A percentile compares a stretch with the other conserved stretches of the same genome.
These are phyloP conservation scores for Pentamera pediparva DNA, from an alignment of 53 echinoderm and acorn worm genomes.

Conservation along the genomic window DNA sequence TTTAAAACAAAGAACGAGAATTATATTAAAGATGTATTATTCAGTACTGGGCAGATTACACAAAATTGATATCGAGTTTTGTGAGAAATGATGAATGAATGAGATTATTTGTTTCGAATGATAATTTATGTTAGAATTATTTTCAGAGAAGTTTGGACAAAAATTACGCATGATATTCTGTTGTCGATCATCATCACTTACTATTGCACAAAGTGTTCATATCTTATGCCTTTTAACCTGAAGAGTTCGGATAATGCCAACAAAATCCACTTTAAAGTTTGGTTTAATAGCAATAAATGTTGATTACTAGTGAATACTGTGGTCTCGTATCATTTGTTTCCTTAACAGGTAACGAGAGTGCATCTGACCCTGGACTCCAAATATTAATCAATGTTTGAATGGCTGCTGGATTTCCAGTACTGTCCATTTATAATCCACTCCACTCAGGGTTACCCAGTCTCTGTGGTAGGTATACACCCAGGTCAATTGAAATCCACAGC, in stretches of 20 bases:
- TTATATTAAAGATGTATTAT: constrained; percentile 38
- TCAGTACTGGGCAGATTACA: constrained; percentile 37
- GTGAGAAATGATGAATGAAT: constrained; percentile 24
- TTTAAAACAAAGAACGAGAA: constrained; percentile 11
- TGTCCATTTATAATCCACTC: too few species aligned
- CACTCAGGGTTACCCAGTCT: too few species aligned
- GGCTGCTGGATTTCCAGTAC: too few species aligned
- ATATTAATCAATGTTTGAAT: too few species aligned
- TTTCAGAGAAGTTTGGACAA: constrained; percentile 34
- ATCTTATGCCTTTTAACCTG: constrained; percentile 40
- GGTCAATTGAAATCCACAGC: too few species aligned
- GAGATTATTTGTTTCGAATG: too few species aligned
- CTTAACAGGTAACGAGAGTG: too few species aligned
- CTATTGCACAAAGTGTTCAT: constrained; percentile 43
- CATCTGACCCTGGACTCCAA: too few species aligned
- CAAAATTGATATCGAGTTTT: too few species aligned
- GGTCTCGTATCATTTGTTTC: background rate
- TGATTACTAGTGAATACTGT: constrained; percentile 27
- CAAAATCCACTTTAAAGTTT: constrained; percentile 39
- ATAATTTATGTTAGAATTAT: constrained; percentile 36
- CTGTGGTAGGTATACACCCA: too few species aligned
- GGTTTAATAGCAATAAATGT: constrained; percentile 45
- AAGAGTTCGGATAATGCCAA: constrained; percentile 33
- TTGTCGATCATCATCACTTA: constrained; percentile 35
- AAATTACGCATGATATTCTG: constrained; percentile 24